phyloP scores from a whole-genome alignment of 2,888 invertebrate species.

The Lasioglossum morio region DNA sequence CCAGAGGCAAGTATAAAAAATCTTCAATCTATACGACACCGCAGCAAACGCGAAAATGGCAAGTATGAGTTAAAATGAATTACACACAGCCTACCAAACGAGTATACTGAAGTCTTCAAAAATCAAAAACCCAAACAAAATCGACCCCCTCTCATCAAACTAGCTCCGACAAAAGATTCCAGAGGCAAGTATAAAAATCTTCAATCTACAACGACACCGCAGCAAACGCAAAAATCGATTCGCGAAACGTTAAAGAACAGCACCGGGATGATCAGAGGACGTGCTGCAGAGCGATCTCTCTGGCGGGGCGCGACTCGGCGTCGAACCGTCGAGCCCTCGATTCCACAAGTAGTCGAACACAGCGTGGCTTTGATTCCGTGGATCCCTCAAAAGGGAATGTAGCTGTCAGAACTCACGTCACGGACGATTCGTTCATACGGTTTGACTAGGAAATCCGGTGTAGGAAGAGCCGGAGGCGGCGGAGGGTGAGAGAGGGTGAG shows the following conservation, averaged over 20 bases:
- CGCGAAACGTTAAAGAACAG: not conserved
- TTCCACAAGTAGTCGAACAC: not conserved
- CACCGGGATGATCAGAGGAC: not conserved
- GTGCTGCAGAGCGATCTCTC: not conserved
- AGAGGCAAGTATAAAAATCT: too few species aligned
- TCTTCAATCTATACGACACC: not conserved
- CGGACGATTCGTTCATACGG: slow-evolving; percentile 59
- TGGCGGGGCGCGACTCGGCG: not conserved
- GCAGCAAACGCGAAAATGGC: not conserved
- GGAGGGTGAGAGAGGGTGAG: slow-evolving; percentile 41
- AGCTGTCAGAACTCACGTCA: slow-evolving; percentile 58
- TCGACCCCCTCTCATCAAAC: too few species aligned
- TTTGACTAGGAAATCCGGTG: slow-evolving; percentile 51
- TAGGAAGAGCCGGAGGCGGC: slow-evolving; percentile 29
- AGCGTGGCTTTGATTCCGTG: slow-evolving; percentile 14
- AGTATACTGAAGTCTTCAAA: not conserved
- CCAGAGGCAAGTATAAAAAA: not conserved
- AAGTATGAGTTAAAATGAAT: not conserved
- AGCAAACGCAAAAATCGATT: too few species aligned
- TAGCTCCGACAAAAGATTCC: too few species aligned
- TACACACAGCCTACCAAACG: not conserved
- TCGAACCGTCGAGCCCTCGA: not conserved
- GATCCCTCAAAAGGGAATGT: slow-evolving; percentile 11
- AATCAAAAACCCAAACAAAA: not conserved
- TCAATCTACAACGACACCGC: too few species aligned